These are phyloP conservation scores for Asobara japonica DNA, from an alignment of 1,140 invertebrate genomes.

Conservation along the genomic window DNA sequence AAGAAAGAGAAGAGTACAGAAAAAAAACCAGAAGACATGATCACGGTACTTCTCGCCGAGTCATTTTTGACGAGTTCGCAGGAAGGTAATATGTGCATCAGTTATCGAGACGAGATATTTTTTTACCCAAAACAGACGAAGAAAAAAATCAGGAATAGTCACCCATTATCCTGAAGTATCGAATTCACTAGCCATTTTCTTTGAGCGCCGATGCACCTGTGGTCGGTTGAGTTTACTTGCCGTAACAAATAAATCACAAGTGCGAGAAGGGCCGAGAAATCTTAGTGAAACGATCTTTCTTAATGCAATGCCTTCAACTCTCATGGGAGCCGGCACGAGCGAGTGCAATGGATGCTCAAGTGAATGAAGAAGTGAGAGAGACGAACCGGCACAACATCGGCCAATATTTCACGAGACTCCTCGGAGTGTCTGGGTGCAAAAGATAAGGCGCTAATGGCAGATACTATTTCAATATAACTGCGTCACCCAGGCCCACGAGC, in stretches of 20 bases:
- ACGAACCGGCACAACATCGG: slow-evolving; percentile 20
- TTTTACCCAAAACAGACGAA: too few species aligned
- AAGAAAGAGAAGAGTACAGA: too few species aligned
- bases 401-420: slow-evolving; percentile 43
- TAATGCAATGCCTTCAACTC: slow-evolving; percentile 16
- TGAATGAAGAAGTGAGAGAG: slow-evolving; percentile 21
- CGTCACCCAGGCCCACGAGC: slow-evolving; percentile 22
- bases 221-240: background rate
- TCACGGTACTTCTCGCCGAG: too few species aligned
- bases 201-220: background rate
- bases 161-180: background rate
- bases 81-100: too few species aligned
- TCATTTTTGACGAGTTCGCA: too few species aligned
- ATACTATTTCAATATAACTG: slow-evolving; percentile 50
- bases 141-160: too few species aligned
- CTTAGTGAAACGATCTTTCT: slow-evolving; percentile 15
- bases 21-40: too few species aligned
- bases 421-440: slow-evolving; percentile 36
- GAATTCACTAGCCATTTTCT: background rate
- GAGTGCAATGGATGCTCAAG: slow-evolving; percentile 20
- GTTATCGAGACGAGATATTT: too few species aligned
- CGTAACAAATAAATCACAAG: slow-evolving; percentile 14
- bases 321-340: background rate
- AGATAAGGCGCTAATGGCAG: slow-evolving; percentile 57
- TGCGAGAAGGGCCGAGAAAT: background rate